A percentile compares a stretch with the other conserved stretches of the same genome.
Conservation (phyloP, 2,888 invertebrate genomes). For the Ephialtes manifestator region DNA sequence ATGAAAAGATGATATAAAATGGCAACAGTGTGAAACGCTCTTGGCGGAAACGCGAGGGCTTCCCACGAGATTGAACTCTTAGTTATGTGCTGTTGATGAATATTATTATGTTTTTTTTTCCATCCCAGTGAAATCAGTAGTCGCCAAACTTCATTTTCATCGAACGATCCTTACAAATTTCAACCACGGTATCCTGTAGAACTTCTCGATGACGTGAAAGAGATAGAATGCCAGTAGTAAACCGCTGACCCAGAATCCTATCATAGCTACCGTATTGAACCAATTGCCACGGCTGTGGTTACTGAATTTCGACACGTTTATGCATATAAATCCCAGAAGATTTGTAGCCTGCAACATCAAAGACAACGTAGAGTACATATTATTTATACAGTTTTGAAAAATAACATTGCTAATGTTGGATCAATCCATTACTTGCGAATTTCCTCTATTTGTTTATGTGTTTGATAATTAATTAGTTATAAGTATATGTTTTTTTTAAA, state of each 20-base stretch:
- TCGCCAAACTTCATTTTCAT: neutral
- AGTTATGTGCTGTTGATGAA: constrained; percentile 14
- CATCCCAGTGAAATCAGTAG: neutral
- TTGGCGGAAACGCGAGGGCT: neutral
- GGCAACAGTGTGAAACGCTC: neutral
- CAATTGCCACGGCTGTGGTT: constrained; percentile 89
- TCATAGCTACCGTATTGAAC: constrained; percentile 93
- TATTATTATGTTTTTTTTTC: constrained; percentile 8
- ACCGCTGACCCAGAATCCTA: constrained; percentile 94
- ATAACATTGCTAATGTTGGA: no score
- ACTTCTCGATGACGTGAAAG: constrained; percentile 95
- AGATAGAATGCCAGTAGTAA: constrained; percentile 93
- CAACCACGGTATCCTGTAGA: constrained; percentile 95
- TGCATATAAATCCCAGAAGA: constrained; percentile 93
- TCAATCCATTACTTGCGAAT: no score
- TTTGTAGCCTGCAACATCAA: constrained; percentile 88
- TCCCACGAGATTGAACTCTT: constrained; percentile 4
- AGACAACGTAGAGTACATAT: neutral
- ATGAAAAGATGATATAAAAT: neutral
- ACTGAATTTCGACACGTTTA: constrained; percentile 88
- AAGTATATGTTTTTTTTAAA: neutral
- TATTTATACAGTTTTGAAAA: neutral
- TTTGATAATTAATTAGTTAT: neutral
- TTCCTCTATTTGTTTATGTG: neutral
- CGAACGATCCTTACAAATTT: constrained; percentile 88